Percentiles rank a stretch among this genome's conserved stretches.
Conservation (phyloP, 2,113 vertebrate species). For the Tursiops truncatus region DNA sequence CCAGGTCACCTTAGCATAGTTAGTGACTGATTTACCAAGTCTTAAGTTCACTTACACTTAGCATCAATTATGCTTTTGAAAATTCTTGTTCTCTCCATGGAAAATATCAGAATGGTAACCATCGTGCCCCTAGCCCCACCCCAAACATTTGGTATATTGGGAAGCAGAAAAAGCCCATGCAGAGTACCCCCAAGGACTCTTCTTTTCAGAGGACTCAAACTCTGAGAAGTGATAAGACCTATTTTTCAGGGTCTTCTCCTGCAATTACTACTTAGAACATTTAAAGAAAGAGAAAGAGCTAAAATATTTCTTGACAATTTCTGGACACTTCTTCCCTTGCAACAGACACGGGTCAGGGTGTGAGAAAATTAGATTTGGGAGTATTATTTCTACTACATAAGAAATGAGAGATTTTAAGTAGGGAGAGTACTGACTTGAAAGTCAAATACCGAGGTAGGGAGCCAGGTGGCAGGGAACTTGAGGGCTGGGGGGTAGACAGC, state of each 20-base stretch:
- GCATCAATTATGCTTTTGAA: background rate
- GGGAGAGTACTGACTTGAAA: background rate
- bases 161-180: background rate
- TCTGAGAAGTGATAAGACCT: background rate
- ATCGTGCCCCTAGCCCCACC: background rate
- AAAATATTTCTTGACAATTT: constrained; percentile 12
- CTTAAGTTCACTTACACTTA: background rate
- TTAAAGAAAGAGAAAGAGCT: background rate
- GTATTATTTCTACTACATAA: background rate
- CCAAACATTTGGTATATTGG: background rate
- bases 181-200: background rate
- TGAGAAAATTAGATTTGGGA: background rate
- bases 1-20: background rate
- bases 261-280: background rate
- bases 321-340: background rate
- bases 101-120: background rate
- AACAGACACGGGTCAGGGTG: background rate
- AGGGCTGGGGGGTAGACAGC: background rate
- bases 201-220: background rate
- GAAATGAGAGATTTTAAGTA: constrained; percentile 35
- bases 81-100: background rate
- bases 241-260: background rate
- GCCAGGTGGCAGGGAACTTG: background rate
- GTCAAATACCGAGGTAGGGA: background rate
- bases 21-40: background rate